Base-by-base conservation (phyloP, 2,888 invertebrate species). In the Muscina levida region DNA sequence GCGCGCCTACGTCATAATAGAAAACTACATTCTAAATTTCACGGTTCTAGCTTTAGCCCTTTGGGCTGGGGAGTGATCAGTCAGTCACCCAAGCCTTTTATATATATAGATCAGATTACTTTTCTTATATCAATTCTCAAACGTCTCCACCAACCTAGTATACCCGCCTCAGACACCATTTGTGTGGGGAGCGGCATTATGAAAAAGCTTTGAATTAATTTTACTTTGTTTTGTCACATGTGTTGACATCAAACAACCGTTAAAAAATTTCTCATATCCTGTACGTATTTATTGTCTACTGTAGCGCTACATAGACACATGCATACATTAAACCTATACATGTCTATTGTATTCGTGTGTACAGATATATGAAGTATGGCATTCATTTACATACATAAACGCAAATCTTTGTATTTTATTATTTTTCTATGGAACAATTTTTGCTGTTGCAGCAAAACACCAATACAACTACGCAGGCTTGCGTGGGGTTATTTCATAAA, bases 171-270 rank as follows among this genome's bases (percentile, higher is more conserved):
- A 46, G 17, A 46, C 4, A 37, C 5, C 2, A 1, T 15, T 3
- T 5, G 11, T n/a, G 46, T 46, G 46, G 6, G 17, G 48, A 15
- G 19, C 19, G 48, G 19, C 10, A 48, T n/a, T n/a, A n/a, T 48
- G 3, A 44, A 62, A 44, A 44, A 42, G 44, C 62, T 62, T 62
- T 62, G 62, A 42, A 44, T 62, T 62, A 62, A 62, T 62, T 62
- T 62, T 22, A 24, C 44, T 62, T 62, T 62, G 62, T 42, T 62
- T 42, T 62, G 62, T 62, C 62, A 62, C 62, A 62, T 62, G 62
- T 62, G 62, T 44, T 62, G 62, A 62, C 44, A 62, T 62, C 62
- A 62, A 62, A 62, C 62, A 62, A 62, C 42, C 62, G 42, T 62
- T 62, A 44, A 62, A 62, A 48, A 44, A 44, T 24, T 42, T 62